A percentile compares a stretch with the other conserved stretches of the same genome.
Evolutionary conservation across 1,140 invertebrate genomes (phyloP).

Genomic region (Scaptodrosophila lebanonensis): DNA sequence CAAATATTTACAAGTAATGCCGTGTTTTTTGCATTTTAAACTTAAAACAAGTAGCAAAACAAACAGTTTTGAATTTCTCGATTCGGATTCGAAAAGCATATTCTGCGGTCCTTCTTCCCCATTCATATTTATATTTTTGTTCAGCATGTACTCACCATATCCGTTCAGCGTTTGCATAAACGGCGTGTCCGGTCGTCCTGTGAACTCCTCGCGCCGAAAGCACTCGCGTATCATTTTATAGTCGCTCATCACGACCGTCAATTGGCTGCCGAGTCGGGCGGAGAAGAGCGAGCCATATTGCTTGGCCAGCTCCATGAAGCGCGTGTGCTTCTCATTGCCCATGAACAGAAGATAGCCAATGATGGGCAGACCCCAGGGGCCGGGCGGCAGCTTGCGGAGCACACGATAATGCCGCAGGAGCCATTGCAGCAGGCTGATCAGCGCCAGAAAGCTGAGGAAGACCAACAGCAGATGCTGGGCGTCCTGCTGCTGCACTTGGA

Average conservation of each 20-base stretch:
- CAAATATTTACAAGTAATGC: not conserved
- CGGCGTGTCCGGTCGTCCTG: constrained; percentile 88
- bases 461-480: constrained; percentile 77
- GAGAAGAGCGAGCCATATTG: constrained; percentile 90
- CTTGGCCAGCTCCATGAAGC: constrained; percentile 84
- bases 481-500: constrained; percentile 50
- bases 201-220: constrained; percentile 90
- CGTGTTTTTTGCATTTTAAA: too few species aligned
- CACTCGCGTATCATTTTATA: constrained; percentile 89
- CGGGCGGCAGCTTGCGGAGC: constrained; percentile 84
- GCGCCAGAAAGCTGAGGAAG: constrained; percentile 79
- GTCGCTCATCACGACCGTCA: constrained; percentile 91
- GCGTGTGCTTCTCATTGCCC: constrained; percentile 86
- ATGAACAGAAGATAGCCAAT: constrained; percentile 90
- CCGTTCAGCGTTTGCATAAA: constrained; percentile 91
- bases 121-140: not conserved
- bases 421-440: constrained; percentile 79
- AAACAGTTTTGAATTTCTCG: not conserved
- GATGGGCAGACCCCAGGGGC: constrained; percentile 89
- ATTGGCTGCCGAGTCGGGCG: constrained; percentile 84
- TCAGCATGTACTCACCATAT: constrained; percentile 83
- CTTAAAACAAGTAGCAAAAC: not conserved
- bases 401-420: constrained; percentile 78
- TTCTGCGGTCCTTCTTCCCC: too few species aligned
- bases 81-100: too few species aligned